Conservation (phyloP, 2,888 invertebrate species). For the Tetanocera ferruginea region DNA sequence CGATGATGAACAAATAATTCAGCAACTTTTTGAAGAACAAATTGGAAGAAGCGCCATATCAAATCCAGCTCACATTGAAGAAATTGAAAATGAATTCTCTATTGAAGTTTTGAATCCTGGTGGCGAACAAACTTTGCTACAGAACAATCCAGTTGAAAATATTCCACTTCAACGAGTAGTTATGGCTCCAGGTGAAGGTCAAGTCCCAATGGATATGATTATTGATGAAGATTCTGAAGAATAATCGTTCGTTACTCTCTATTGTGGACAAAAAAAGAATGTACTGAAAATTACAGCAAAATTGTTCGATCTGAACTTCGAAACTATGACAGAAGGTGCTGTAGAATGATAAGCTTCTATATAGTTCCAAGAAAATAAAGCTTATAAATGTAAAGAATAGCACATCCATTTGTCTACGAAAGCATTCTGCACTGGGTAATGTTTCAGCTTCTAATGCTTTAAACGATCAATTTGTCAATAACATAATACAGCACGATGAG, state of each 20-base stretch:
- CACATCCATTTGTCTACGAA: constrained; percentile 38
- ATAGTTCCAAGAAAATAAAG: constrained; percentile 42
- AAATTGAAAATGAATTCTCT: background rate
- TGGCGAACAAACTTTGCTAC: constrained; percentile 44
- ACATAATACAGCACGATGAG: constrained; percentile 38
- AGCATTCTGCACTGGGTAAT: constrained; percentile 6
- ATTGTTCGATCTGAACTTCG: constrained; percentile 42
- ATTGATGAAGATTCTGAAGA: constrained; percentile 46
- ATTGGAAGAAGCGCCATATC: no score
- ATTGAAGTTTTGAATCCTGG: constrained; percentile 13
- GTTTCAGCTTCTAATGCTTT: constrained; percentile 27
- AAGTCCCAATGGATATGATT: constrained; percentile 40
- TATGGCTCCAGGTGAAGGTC: no score
- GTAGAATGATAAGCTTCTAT: constrained; percentile 39
- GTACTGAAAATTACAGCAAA: no score
- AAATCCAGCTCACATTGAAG: no score
- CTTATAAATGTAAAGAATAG: constrained; percentile 35
- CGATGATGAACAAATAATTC: constrained; percentile 17
- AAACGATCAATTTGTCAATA: constrained; percentile 33
- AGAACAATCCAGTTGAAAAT: constrained; percentile 42
- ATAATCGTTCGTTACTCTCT: constrained; percentile 39
- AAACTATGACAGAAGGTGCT: constrained; percentile 44
- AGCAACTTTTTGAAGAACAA: background rate
- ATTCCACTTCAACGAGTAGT: no score
- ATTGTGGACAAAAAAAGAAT: constrained; percentile 28